Conservation (phyloP, 1,140 invertebrate genomes). For the Dendrolimus kikuchii region DNA sequence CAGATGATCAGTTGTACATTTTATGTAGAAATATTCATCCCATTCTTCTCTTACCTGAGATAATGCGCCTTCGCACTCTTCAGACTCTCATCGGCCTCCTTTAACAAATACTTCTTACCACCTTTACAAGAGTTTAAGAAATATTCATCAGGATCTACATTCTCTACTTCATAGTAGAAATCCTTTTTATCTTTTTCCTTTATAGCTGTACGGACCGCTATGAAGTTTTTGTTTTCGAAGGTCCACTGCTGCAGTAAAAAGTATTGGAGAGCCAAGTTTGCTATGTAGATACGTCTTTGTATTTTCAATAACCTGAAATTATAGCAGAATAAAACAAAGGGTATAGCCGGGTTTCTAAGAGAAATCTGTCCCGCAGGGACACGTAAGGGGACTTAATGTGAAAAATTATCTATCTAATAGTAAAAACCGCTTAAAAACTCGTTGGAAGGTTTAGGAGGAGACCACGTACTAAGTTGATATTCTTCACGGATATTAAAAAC, state of each 20-base stretch:
- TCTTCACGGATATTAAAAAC: no score
- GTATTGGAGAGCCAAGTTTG: slow-evolving; percentile 82
- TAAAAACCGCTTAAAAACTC: no score
- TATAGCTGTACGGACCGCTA: slow-evolving; percentile 75
- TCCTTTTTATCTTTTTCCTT: slow-evolving; percentile 75
- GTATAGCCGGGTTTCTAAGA: no score
- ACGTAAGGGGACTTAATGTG: no score
- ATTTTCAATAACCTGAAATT: slow-evolving; percentile 81
- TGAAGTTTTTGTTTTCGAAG: slow-evolving; percentile 84
- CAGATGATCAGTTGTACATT: not conserved
- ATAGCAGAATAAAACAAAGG: no score
- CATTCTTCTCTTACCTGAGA: slow-evolving; percentile 56
- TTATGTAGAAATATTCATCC: slow-evolving; percentile 1
- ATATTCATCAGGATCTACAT: slow-evolving; percentile 62
- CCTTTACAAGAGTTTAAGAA: slow-evolving; percentile 72
- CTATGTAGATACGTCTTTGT: slow-evolving; percentile 85
- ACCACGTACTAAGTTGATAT: no score
- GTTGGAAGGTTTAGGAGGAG: no score
- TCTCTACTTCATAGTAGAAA: slow-evolving; percentile 76
- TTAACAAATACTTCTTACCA: slow-evolving; percentile 73
- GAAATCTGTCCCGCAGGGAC: no score
- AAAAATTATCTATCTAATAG: no score
- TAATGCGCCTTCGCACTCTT: slow-evolving; percentile 56
- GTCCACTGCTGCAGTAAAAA: slow-evolving; percentile 89
- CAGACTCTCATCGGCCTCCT: slow-evolving; percentile 71